Evolutionary conservation across 2,113 vertebrate species (phyloP).

Genomic region (Nycticebus coucang): DNA sequence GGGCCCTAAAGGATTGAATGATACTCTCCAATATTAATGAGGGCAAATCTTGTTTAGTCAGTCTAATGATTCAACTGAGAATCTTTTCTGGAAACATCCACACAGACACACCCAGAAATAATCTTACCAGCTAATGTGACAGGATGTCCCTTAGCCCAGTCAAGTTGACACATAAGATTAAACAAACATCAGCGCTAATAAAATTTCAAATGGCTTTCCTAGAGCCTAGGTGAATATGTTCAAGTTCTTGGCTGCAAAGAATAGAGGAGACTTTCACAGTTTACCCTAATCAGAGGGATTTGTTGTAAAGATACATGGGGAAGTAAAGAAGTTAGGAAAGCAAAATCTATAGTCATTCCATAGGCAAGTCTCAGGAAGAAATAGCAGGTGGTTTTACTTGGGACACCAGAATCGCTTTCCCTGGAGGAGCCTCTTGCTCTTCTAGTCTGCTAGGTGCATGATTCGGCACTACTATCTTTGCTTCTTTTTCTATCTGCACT

Average conservation of each 20-base stretch:
- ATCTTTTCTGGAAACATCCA: not conserved
- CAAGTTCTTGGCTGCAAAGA: not conserved
- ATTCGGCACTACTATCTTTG: not conserved
- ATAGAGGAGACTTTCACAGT: not conserved
- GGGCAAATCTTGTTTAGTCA: not conserved
- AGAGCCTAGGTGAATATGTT: not conserved
- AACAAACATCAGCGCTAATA: not conserved
- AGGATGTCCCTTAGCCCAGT: not conserved
- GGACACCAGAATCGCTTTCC: not conserved
- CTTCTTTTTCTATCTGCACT: not conserved
- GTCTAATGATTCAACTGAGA: not conserved
- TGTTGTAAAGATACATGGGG: not conserved
- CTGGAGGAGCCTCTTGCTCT: not conserved
- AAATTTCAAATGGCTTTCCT: constrained; percentile 3
- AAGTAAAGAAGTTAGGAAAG: not conserved
- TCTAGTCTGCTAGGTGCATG: not conserved
- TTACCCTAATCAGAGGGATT: not conserved
- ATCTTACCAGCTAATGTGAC: not conserved
- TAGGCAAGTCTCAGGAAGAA: not conserved
- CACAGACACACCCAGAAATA: not conserved
- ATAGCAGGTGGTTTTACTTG: not conserved
- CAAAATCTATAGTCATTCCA: not conserved
- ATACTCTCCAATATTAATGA: not conserved
- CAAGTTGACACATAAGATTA: not conserved
- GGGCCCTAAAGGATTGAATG: not conserved